Conservation (phyloP, 2,888 invertebrate genomes). For the Drosophila merina region DNA sequence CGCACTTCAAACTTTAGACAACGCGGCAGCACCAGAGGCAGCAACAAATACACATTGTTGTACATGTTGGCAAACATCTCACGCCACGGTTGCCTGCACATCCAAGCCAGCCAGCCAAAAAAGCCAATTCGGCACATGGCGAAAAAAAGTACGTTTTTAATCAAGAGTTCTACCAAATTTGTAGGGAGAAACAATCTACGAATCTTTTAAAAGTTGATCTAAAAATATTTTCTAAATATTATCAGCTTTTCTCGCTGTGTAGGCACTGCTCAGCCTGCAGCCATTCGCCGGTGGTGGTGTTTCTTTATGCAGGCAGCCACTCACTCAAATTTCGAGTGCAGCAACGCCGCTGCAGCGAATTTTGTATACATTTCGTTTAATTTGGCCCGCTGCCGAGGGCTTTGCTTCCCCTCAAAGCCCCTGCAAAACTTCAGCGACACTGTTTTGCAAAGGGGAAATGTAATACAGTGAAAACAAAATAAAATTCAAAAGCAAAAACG, state of each 20-base stretch:
- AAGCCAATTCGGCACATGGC: slow-evolving; percentile 6
- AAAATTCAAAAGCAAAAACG: slow-evolving; percentile 10
- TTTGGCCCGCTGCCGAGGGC: slow-evolving; percentile 58
- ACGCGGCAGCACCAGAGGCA: slow-evolving; percentile 48
- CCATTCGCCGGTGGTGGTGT: slow-evolving; percentile 17
- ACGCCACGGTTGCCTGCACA: slow-evolving; percentile 34
- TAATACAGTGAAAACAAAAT: slow-evolving; percentile 31
- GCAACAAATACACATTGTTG: slow-evolving; percentile 63
- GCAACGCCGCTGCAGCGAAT: slow-evolving; percentile 69
- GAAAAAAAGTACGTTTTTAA: background rate
- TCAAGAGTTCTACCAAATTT: too few species aligned
- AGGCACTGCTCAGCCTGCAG: slow-evolving; percentile 21
- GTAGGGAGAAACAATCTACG: too few species aligned
- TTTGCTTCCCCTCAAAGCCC: background rate
- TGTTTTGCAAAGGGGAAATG: slow-evolving; percentile 45
- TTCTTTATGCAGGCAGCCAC: slow-evolving; percentile 73
- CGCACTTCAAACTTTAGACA: slow-evolving; percentile 79
- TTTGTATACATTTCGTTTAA: slow-evolving; percentile 78
- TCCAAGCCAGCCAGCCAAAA: slow-evolving; percentile 15
- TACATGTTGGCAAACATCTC: slow-evolving; percentile 70
- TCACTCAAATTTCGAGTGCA: slow-evolving; percentile 76
- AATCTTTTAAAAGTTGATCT: background rate
- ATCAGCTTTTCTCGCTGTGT: slow-evolving; percentile 2
- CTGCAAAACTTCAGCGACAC: slow-evolving; percentile 69
- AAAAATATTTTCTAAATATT: too few species aligned